These are phyloP conservation scores for Manduca sexta DNA, from an alignment of 1,140 invertebrate species.

Conservation along the genomic window DNA sequence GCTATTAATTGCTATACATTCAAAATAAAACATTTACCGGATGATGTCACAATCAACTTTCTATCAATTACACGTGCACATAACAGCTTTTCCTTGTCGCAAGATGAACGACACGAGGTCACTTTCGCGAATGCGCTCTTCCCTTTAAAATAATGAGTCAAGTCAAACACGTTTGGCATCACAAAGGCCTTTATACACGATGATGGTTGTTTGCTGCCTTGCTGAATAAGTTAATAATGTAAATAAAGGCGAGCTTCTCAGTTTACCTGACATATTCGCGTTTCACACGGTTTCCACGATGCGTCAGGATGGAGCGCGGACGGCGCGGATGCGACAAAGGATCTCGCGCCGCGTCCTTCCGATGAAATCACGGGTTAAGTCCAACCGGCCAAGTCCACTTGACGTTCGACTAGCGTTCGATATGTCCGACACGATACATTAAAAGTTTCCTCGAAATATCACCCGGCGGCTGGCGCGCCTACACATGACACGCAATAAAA, in stretches of 20 bases:
- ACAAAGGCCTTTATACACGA: constrained; percentile 53
- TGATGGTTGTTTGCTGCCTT: constrained; percentile 53
- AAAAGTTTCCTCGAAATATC: constrained; percentile 61
- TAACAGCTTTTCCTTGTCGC: constrained; percentile 5
- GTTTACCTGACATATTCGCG: constrained; percentile 41
- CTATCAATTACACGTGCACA: not conserved
- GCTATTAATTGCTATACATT: too few species aligned
- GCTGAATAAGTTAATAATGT: constrained; percentile 39
- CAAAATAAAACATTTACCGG: too few species aligned
- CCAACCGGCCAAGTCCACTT: constrained; percentile 31
- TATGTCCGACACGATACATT: constrained; percentile 45
- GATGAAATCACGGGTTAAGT: constrained; percentile 20
- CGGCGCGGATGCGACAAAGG: constrained; percentile 33
- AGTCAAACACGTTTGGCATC: constrained; percentile 37
- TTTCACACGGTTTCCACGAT: constrained; percentile 26
- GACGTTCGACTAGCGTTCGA: constrained; percentile 30
- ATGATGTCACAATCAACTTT: constrained; percentile 2
- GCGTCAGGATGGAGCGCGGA: too few species aligned
- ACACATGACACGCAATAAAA: constrained; percentile 62
- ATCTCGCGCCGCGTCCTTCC: constrained; percentile 12
- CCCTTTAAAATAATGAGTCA: constrained; percentile 48
- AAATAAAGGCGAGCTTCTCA: constrained; percentile 40
- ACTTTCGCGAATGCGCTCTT: constrained; percentile 36
- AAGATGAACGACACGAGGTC: constrained; percentile 5
- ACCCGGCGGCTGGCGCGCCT: constrained; percentile 41